Percentiles rank a stretch among this genome's conserved stretches.
Evolutionary conservation across 1,140 invertebrate species (phyloP).

Genomic region (Dryas iulia): DNA sequence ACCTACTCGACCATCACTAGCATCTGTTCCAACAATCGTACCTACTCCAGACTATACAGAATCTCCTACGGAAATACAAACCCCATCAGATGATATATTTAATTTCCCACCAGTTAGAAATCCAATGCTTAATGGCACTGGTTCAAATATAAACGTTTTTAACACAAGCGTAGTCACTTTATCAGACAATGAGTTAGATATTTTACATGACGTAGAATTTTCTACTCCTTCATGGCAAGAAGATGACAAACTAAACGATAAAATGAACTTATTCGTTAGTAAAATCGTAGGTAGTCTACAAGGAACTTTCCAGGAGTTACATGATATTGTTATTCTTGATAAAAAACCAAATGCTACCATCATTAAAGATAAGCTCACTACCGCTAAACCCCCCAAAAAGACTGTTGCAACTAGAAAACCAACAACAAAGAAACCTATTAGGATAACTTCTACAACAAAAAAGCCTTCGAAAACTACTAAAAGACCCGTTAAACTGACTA

Average conservation of each 20-base stretch:
- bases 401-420: conserved; percentile 76
- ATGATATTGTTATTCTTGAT: conserved; percentile 85
- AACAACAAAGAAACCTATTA: conserved; percentile 58
- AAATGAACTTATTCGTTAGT: conserved; percentile 90
- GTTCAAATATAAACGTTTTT: conserved; percentile 76
- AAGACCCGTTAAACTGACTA: conserved; percentile 60
- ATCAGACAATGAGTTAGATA: conserved; percentile 64
- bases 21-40: not conserved
- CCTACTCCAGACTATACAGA: conserved; percentile 38
- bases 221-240: conserved; percentile 86
- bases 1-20: conserved; percentile 40
- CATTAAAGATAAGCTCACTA: conserved; percentile 40
- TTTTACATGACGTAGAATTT: conserved; percentile 82
- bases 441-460: conserved; percentile 55
- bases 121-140: conserved; percentile 87
- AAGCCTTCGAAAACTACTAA: conserved; percentile 70
- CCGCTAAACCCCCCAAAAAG: conserved; percentile 56
- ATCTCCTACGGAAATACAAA: conserved; percentile 74
- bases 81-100: conserved; percentile 85
- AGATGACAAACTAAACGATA: conserved; percentile 87
- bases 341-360: conserved; percentile 78
- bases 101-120: conserved; percentile 92
- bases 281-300: conserved; percentile 91
- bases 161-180: conserved; percentile 81
- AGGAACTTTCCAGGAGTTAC: conserved; percentile 89